Percentiles rank a stretch among this genome's conserved stretches.
These are phyloP conservation scores for Pogonophryne albipinna DNA, from an alignment of 2,797 vertebrate genomes.

Conservation along the genomic window DNA sequence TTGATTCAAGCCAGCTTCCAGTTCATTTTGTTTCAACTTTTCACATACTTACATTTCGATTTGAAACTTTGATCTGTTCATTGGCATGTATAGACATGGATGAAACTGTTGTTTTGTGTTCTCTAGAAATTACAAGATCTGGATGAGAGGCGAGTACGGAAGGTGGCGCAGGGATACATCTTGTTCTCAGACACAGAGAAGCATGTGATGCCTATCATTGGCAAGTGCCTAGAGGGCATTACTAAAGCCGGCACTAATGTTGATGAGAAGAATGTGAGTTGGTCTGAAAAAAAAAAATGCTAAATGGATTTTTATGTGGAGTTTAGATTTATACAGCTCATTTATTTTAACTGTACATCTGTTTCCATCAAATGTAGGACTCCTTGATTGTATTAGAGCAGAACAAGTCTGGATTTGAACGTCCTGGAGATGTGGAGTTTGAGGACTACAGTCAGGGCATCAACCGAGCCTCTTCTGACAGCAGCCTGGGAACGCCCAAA, in stretches of 20 bases:
- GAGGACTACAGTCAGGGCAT: slow-evolving; percentile 94
- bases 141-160: slow-evolving; percentile 87
- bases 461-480: slow-evolving; percentile 90
- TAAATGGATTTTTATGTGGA: slow-evolving; percentile 22
- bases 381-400: slow-evolving; percentile 89
- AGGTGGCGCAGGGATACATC: slow-evolving; percentile 87
- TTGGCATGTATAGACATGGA: slow-evolving; percentile 1
- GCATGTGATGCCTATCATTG: slow-evolving; percentile 91
- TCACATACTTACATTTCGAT: background rate
- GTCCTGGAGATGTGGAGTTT: slow-evolving; percentile 91
- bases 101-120: slow-evolving; percentile 47
- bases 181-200: slow-evolving; percentile 90
- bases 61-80: background rate
- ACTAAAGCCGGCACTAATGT: slow-evolving; percentile 87
- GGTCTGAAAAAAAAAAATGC: slow-evolving; percentile 8
- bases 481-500: slow-evolving; percentile 89
- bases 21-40: background rate
- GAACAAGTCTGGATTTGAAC: slow-evolving; percentile 93
- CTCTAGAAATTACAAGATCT: slow-evolving; percentile 90
- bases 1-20: background rate
- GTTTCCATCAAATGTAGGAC: slow-evolving; percentile 81
- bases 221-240: slow-evolving; percentile 94
- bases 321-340: background rate
- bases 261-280: slow-evolving; percentile 89
- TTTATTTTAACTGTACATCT: slow-evolving; percentile 20